Percentiles rank a stretch among this genome's conserved stretches.
These are phyloP conservation scores for Poecilia picta DNA, from an alignment of 2,797 vertebrate species.

Conservation along the genomic window DNA sequence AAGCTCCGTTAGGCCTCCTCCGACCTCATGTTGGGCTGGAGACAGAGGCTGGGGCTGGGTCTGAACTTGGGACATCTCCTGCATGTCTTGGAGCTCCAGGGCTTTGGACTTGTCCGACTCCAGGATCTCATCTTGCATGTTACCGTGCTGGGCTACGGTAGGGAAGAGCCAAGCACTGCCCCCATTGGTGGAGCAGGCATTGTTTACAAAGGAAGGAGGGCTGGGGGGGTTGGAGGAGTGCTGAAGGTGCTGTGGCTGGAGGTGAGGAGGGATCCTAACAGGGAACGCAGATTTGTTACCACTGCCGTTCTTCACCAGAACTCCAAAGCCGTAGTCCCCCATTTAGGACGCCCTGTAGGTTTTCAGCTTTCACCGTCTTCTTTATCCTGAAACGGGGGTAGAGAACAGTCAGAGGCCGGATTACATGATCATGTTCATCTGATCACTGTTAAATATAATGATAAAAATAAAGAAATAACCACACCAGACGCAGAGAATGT, in stretches of 20 bases:
- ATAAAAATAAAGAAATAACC: background rate
- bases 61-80: conserved; percentile 94
- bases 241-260: conserved; percentile 95
- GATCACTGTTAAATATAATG: conserved; percentile 17
- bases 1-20: conserved; percentile 89
- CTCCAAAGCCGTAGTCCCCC: conserved; percentile 99
- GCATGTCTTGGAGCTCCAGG: conserved; percentile 80
- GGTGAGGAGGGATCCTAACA: conserved; percentile 97
- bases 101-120: conserved; percentile 96
- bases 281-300: conserved; percentile 99
- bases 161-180: conserved; percentile 98
- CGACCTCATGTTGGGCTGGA: conserved; percentile 89
- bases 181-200: conserved; percentile 95
- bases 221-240: conserved; percentile 90
- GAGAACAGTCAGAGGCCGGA: conserved; percentile 21
- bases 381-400: conserved; percentile 55
- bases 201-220: conserved; percentile 96
- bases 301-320: conserved; percentile 98
- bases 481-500: conserved; percentile 57
- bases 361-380: conserved; percentile 71
- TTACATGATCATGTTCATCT: conserved; percentile 29
- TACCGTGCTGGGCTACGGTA: conserved; percentile 92
- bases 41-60: conserved; percentile 85
- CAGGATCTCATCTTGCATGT: conserved; percentile 99
- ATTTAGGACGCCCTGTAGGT: conserved; percentile 89